These are phyloP conservation scores for Diaphora mendica DNA, from an alignment of 2,888 invertebrate genomes.

Conservation along the genomic window DNA sequence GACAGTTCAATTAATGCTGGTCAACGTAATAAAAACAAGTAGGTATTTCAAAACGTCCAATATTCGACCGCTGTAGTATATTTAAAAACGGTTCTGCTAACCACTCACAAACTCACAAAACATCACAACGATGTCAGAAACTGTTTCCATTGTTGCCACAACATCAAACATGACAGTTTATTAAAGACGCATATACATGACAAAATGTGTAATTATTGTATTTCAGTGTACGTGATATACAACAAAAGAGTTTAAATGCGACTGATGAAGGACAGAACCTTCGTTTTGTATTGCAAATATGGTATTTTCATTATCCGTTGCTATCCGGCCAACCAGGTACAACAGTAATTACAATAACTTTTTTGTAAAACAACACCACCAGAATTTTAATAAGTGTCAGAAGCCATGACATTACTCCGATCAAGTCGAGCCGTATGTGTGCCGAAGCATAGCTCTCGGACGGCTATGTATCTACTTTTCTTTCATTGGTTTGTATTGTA, in stretches of 20 bases:
- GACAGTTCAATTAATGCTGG: not conserved
- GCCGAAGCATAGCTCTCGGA: no score
- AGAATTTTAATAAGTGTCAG: no score
- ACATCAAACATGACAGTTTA: no score
- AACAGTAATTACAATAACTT: not conserved
- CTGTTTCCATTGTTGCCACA: not conserved
- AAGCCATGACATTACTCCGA: no score
- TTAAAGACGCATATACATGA: not conserved
- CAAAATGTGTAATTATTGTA: not conserved
- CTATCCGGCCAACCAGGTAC: not conserved
- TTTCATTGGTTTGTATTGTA: no score
- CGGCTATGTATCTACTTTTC: no score
- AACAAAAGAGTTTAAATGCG: not conserved
- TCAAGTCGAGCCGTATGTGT: no score
- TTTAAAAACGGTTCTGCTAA: not conserved
- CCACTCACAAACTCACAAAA: not conserved
- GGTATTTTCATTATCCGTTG: not conserved
- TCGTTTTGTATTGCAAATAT: not conserved
- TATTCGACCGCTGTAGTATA: not conserved
- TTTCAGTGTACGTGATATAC: not conserved
- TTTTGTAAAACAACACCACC: no score
- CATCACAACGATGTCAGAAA: not conserved
- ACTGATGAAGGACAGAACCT: not conserved
- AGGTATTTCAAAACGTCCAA: not conserved
- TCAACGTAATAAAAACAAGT: not conserved